Percentiles rank a stretch among this genome's conserved stretches.
These are phyloP conservation scores for Zaprionus lachaisei DNA, from an alignment of 1,140 invertebrate species.

Conservation along the genomic window DNA sequence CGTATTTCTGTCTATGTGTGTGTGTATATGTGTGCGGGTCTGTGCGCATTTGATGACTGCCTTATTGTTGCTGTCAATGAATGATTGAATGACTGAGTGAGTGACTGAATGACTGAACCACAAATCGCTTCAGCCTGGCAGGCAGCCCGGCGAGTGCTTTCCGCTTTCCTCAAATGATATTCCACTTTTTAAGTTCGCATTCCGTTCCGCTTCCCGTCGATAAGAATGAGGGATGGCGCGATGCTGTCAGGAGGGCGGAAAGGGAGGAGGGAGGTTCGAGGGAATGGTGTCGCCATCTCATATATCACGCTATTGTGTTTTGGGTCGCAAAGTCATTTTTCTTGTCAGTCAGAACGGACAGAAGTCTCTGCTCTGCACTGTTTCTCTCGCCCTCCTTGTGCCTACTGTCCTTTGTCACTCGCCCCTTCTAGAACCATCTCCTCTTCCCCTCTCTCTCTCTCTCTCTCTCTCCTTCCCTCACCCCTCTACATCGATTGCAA, in stretches of 20 bases:
- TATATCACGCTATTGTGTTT: conserved; percentile 59
- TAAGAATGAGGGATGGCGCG: conserved; percentile 1
- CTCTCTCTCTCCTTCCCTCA: neutral
- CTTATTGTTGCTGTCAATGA: conserved; percentile 52
- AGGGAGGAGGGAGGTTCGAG: neutral
- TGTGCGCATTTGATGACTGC: conserved; percentile 24
- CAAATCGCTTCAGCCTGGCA: conserved; percentile 2
- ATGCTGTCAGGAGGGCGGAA: neutral
- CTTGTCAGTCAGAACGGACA: conserved; percentile 44
- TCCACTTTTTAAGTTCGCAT: conserved; percentile 28
- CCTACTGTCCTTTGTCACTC: neutral
- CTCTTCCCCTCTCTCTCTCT: neutral
- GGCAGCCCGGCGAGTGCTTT: neutral
- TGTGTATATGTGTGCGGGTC: conserved; percentile 2
- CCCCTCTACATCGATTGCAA: neutral
- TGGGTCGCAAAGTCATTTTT: conserved; percentile 61
- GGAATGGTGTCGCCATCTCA: neutral
- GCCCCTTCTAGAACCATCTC: neutral
- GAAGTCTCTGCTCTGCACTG: neutral
- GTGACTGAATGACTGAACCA: conserved; percentile 32
- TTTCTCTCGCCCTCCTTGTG: neutral
- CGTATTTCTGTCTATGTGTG: neutral
- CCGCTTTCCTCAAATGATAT: conserved; percentile 61
- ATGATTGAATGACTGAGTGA: conserved; percentile 65
- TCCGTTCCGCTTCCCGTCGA: conserved; percentile 3